Evolutionary conservation across 2,113 vertebrate genomes (phyloP), one percentile per base, ranked within the genome.

Genomic region (Malurus melanocephalus): DNA sequence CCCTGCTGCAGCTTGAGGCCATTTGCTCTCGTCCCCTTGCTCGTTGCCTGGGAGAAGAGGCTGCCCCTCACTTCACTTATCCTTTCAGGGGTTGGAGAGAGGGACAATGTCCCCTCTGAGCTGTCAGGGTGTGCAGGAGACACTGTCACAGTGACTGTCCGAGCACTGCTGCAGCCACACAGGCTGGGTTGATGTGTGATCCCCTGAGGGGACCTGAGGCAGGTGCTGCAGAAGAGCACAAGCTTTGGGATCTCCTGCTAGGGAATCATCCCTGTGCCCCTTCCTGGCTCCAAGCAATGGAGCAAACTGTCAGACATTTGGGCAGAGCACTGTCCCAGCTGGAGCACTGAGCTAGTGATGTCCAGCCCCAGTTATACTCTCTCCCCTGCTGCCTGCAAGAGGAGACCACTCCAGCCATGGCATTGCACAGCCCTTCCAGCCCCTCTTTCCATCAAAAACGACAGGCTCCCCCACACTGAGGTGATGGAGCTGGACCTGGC

Each of bases 151-250:
- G 13, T 5, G 28, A 45, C 27, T 7, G 22, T 7, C 15, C 5
- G 35, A 74, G 42, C 9, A 27, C 5, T 0, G 3, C 28, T 13
- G 56, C 9, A 52, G 48, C 11, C 62, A 45, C 3, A 1, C 0
- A 9, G 26, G 7, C 21, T 0, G 1, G 52, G 43, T 2, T 53
- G 45, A 30, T 48, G 30, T 6, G 8, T 27, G 35, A 80, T 26
- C 56, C 18, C 3, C 2, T 19, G n/a, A 28, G 7, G 21, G 6
- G 5, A 43, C 42, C 27, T n/a, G 22, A 24, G 46, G n/a, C 46
- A 77, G 30, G 2, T 61, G n/a, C 7, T 56, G 71, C 52, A 82
- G 33, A 46, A 28, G 6, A 45, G 12, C 32, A 75, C 13, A 49
- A 38, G 28, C 26, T 49, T 43, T 6, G 10, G 46, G 18, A 59